Conservation (phyloP, 2,113 vertebrate species). For the Oryzias curvinotus region DNA sequence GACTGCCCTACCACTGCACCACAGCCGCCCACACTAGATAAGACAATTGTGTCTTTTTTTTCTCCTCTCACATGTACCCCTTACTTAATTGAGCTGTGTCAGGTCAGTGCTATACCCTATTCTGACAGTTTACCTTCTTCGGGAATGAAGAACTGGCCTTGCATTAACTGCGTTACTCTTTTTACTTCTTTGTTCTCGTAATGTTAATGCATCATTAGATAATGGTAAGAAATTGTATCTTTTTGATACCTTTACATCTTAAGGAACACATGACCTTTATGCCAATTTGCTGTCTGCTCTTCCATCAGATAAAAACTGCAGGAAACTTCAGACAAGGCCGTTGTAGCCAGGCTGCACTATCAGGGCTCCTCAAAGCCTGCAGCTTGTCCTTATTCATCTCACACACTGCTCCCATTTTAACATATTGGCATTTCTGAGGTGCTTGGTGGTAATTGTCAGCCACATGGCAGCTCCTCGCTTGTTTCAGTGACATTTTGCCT, state of each 20-base stretch:
- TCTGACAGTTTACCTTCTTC: too few species aligned
- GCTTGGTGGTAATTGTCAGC: conserved; percentile 78
- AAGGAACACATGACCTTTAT: conserved; percentile 40
- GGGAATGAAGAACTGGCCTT: too few species aligned
- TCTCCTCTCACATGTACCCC: too few species aligned
- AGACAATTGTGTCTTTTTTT: too few species aligned
- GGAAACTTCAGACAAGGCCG: neutral
- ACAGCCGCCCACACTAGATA: too few species aligned
- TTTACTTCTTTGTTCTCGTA: neutral
- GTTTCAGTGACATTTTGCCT: conserved; percentile 82
- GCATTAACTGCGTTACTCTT: neutral
- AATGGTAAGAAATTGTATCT: neutral
- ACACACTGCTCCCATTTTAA: conserved; percentile 65
- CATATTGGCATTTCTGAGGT: conserved; percentile 80
- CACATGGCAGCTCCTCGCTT: conserved; percentile 70
- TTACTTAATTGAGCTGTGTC: too few species aligned
- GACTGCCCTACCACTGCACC: too few species aligned
- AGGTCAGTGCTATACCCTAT: too few species aligned
- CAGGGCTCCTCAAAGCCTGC: conserved; percentile 36
- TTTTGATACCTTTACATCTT: neutral
- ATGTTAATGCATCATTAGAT: neutral
- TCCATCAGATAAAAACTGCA: conserved; percentile 19
- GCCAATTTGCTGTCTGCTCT: conserved; percentile 2
- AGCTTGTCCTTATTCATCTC: conserved; percentile 68
- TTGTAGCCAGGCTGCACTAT: conserved; percentile 24